Conservation (phyloP, 2,888 invertebrate genomes). For the Amphipyra tragopoginis region DNA sequence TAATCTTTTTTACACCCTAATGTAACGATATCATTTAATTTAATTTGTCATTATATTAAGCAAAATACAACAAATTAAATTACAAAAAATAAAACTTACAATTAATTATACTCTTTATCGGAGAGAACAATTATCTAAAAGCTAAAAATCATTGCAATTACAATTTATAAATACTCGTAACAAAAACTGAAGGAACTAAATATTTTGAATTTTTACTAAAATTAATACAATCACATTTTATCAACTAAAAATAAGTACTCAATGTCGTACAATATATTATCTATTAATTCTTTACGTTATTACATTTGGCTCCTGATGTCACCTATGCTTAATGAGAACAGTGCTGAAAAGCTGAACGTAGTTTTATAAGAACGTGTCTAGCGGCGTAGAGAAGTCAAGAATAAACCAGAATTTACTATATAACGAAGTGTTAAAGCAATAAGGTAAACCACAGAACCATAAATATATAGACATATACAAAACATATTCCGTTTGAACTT, state of each 20-base stretch:
- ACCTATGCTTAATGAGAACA: slow-evolving; percentile 68
- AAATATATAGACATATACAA: slow-evolving; percentile 57
- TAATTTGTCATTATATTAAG: slow-evolving; percentile 89
- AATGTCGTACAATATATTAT: slow-evolving; percentile 80
- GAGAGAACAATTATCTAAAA: slow-evolving; percentile 86
- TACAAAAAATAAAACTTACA: slow-evolving; percentile 81
- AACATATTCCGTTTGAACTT: slow-evolving; percentile 62
- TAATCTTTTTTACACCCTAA: slow-evolving; percentile 90
- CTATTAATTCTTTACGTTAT: slow-evolving; percentile 81
- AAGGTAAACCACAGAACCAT: slow-evolving; percentile 60
- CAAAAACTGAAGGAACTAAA: slow-evolving; percentile 89
- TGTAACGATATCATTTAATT: slow-evolving; percentile 89
- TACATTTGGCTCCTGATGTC: slow-evolving; percentile 86
- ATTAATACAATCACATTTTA: slow-evolving; percentile 84
- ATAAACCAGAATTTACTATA: slow-evolving; percentile 55
- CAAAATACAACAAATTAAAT: slow-evolving; percentile 89
- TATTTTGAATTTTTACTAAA: slow-evolving; percentile 83
- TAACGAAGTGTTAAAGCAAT: slow-evolving; percentile 56
- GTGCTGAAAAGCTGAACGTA: slow-evolving; percentile 66
- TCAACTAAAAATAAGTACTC: slow-evolving; percentile 82
- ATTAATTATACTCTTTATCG: slow-evolving; percentile 85
- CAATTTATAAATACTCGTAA: slow-evolving; percentile 86
- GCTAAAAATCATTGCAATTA: slow-evolving; percentile 78
- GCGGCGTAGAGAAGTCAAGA: slow-evolving; percentile 41
- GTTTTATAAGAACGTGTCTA: slow-evolving; percentile 49